Evolutionary conservation across 2,113 vertebrate genomes (phyloP), one percentile per base, ranked within the genome.

Genomic region (Aphyosemion australe): DNA sequence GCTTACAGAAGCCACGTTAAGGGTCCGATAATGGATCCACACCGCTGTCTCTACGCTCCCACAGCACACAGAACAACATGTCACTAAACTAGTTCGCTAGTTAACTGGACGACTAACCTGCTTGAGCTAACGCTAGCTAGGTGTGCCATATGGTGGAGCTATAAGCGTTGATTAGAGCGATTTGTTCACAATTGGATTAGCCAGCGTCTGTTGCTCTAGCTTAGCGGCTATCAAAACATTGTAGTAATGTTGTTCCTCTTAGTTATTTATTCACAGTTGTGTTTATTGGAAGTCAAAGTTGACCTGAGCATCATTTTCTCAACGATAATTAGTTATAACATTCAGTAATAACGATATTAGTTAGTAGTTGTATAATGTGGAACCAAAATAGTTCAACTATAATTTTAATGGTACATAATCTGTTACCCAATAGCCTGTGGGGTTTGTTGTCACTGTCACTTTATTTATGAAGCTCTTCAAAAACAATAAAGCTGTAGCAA

Each of bases 121-220:
- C 43, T 64, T 65, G 32, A 64, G 66, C 67, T 82, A 72, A 79
- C 43, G 59, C 37, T 75, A 69, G 72, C 66, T 67, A 15, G 14
- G 4, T 43, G 68, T 46, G 72, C 80, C 88, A 91, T 90, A 86
- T 90, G 89, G 82, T 49, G 1, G 49, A 74, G 57, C 82, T 72
- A 62, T 86, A 84, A 85, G 73, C 75, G 63, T 89, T 75, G 75
- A 91, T 91, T 87, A 90, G 89, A 65, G 84, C 41, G 66, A 46
- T 77, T 71, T 41, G n/a, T 50, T 69, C 31, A 9, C 39, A 85
- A 84, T 69, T 78, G 83, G 91, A 92, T 91, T 91, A 91, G 54
- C 73, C 4, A 26, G 18, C 70, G 73, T 72, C 86, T 85, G 83
- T 78, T 69, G 60, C 65, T 47, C 54, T 26, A 7, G 9, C 34